Conservation (phyloP, 2,888 invertebrate species). For the Chydorus sphaericus region DNA sequence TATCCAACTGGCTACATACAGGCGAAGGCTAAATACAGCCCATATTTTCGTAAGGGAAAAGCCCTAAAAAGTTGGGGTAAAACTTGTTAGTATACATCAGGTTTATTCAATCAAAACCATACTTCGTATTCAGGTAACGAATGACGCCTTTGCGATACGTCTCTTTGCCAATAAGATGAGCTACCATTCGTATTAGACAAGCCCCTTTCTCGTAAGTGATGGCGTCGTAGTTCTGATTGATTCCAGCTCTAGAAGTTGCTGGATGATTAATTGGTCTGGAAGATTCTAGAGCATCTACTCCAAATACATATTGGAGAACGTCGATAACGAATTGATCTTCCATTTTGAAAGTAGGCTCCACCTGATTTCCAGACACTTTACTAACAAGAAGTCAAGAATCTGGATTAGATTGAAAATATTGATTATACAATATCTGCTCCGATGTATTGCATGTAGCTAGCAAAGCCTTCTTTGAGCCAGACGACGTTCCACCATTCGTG, state of each 20-base stretch:
- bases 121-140: conserved; percentile 55
- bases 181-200: conserved; percentile 33
- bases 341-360: background rate
- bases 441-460: background rate
- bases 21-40: no score
- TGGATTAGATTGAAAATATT: no score
- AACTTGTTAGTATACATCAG: no score
- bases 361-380: conserved; percentile 26
- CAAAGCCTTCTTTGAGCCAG: conserved; percentile 20
- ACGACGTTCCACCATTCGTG: conserved; percentile 44
- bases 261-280: conserved; percentile 7
- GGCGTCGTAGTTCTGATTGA: background rate
- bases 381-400: conserved; percentile 28
- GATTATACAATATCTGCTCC: background rate
- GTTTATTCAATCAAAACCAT: no score
- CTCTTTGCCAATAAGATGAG: conserved; percentile 23
- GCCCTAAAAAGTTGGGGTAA: no score
- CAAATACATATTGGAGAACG: conserved; percentile 6
- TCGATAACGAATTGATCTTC: conserved; percentile 4
- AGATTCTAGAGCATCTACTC: conserved; percentile 3
- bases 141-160: conserved; percentile 52
- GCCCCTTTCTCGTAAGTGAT: conserved; percentile 19
- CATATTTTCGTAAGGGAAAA: no score
- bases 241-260: background rate
- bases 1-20: no score